Evolutionary conservation across 2,797 vertebrate genomes (phyloP).

Genomic region (Hyperoplus immaculatus): DNA sequence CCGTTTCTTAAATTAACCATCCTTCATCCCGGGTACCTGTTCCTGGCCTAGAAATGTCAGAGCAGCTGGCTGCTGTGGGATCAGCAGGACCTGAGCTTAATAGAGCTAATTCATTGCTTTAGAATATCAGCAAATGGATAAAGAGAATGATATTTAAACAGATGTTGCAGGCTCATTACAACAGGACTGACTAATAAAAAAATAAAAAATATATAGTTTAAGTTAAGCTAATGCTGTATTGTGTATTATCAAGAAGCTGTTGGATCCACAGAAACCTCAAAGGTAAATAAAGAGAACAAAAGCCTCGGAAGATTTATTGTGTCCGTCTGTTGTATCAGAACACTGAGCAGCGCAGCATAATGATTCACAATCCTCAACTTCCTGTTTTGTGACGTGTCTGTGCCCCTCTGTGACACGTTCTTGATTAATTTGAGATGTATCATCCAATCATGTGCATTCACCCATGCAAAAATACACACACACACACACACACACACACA

Average conservation of each 20-base stretch:
- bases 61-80: slow-evolving; percentile 53
- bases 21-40: slow-evolving; percentile 66
- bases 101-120: slow-evolving; percentile 48
- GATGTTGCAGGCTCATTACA: slow-evolving; percentile 39
- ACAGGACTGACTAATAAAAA: not conserved
- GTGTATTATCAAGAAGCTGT: slow-evolving; percentile 13
- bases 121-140: slow-evolving; percentile 45
- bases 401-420: slow-evolving; percentile 23
- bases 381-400: slow-evolving; percentile 49
- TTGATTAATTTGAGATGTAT: slow-evolving; percentile 57
- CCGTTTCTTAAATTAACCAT: slow-evolving; percentile 64
- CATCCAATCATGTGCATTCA: slow-evolving; percentile 30
- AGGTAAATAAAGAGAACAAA: not conserved
- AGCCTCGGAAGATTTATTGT: slow-evolving; percentile 18
- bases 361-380: slow-evolving; percentile 55
- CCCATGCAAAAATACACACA: slow-evolving; percentile 26
- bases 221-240: slow-evolving; percentile 23
- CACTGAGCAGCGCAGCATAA: slow-evolving; percentile 22
- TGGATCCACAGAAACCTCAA: not conserved
- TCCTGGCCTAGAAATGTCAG: slow-evolving; percentile 74
- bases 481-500: slow-evolving; percentile 2
- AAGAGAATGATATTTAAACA: slow-evolving; percentile 20
- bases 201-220: slow-evolving; percentile 31
- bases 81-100: slow-evolving; percentile 55
- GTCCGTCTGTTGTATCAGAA: slow-evolving; percentile 9